Evolutionary conservation across 2,888 invertebrate genomes (phyloP).

Genomic region (Eugnorisma glareosa): DNA sequence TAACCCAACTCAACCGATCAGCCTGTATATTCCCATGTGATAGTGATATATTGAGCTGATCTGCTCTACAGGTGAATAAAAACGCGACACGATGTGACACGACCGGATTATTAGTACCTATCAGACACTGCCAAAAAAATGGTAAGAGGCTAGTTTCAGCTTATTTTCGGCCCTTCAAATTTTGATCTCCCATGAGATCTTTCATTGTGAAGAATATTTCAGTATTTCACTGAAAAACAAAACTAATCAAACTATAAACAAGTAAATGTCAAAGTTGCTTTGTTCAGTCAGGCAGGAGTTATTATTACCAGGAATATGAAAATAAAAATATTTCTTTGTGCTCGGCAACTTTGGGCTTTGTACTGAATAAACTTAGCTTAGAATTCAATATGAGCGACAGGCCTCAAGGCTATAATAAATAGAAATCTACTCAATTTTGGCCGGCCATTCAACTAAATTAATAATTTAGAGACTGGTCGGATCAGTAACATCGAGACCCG

Average conservation of each 20-base stretch:
- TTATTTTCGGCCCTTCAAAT: conserved; percentile 27
- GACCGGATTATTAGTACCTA: conserved; percentile 37
- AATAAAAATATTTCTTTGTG: conserved; percentile 20
- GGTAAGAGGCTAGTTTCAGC: conserved; percentile 36
- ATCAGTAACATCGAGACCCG: neutral
- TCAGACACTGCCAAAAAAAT: conserved; percentile 50
- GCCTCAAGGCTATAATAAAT: conserved; percentile 1
- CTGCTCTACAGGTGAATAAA: conserved; percentile 66
- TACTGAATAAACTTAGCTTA: conserved; percentile 17
- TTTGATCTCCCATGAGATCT: conserved; percentile 19
- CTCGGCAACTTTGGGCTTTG: conserved; percentile 7
- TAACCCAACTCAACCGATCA: neutral
- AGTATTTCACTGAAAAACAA: conserved; percentile 32
- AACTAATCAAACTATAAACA: conserved; percentile 49
- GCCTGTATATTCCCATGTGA: conserved; percentile 27
- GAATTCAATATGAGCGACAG: conserved; percentile 3
- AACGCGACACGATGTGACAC: conserved; percentile 33
- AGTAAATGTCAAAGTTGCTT: conserved; percentile 48
- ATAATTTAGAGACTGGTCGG: neutral
- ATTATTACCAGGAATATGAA: conserved; percentile 21
- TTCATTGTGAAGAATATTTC: conserved; percentile 31
- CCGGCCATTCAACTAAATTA: conserved; percentile 12
- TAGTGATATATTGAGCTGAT: conserved; percentile 41
- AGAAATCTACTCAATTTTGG: neutral
- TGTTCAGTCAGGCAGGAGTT: conserved; percentile 14